Conservation (phyloP, 1,140 invertebrate species). For the Papilio helenus region DNA sequence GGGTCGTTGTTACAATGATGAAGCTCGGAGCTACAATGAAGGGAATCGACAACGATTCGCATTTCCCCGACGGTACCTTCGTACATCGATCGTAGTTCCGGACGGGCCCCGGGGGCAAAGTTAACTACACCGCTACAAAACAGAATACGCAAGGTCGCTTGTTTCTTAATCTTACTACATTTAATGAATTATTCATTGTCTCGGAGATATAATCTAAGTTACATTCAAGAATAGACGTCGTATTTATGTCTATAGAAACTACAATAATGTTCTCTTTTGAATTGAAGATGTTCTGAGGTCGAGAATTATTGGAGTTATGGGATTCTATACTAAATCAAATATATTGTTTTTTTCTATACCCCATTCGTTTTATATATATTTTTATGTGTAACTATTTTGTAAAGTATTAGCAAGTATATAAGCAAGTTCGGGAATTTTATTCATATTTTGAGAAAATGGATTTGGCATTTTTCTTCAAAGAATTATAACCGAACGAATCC, state of each 20-base stretch:
- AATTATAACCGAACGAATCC: too few species aligned
- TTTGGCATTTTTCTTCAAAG: too few species aligned
- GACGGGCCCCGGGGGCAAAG: slow-evolving; percentile 48
- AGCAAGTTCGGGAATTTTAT: too few species aligned
- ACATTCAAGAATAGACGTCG: background rate
- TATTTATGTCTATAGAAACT: background rate
- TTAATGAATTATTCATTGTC: slow-evolving; percentile 40
- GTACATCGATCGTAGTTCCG: slow-evolving; percentile 53
- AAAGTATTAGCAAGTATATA: too few species aligned
- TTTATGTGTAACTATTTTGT: too few species aligned
- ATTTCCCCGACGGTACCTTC: slow-evolving; percentile 38
- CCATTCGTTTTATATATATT: too few species aligned
- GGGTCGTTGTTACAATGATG: slow-evolving; percentile 17
- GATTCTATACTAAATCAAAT: background rate
- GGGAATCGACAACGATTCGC: slow-evolving; percentile 35
- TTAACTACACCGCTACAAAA: slow-evolving; percentile 52
- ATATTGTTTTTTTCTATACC: background rate
- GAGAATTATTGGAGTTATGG: background rate
- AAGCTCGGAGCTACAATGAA: slow-evolving; percentile 22
- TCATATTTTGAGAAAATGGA: too few species aligned
- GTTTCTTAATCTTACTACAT: slow-evolving; percentile 50
- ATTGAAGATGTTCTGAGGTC: background rate
- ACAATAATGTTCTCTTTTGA: background rate
- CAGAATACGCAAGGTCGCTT: slow-evolving; percentile 45
- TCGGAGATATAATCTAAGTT: slow-evolving; percentile 18